Evolutionary conservation across 1,140 invertebrate species (phyloP).

Genomic region (Zaprionus davidi): DNA sequence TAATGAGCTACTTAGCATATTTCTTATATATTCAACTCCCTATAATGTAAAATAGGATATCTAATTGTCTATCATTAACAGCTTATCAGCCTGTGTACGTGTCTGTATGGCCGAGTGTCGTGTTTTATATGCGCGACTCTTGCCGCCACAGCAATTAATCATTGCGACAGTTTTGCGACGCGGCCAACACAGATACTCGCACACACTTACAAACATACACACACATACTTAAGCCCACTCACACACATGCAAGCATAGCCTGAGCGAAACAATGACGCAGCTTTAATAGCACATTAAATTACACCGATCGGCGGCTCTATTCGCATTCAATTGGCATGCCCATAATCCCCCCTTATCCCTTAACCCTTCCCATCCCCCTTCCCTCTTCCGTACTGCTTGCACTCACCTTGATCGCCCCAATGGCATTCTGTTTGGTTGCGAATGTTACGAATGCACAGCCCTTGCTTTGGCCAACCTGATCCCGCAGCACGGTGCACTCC

Average conservation of each 20-base stretch:
- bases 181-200: conserved; percentile 29
- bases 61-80: neutral
- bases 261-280: conserved; percentile 40
- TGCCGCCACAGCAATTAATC: conserved; percentile 79
- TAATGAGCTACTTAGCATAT: too few relatives aligned
- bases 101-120: conserved; percentile 20
- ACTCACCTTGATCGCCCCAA: conserved; percentile 95
- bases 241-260: neutral
- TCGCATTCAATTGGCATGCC: neutral
- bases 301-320: conserved; percentile 1
- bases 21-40: neutral
- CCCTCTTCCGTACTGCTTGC: too few relatives aligned
- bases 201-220: neutral
- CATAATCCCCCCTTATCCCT: too few relatives aligned
- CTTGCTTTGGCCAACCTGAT: conserved; percentile 96
- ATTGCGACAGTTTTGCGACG: conserved; percentile 77
- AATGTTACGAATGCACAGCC: conserved; percentile 99
- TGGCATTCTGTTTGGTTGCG: conserved; percentile 97
- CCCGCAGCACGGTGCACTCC: conserved; percentile 98
- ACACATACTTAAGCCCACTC: neutral
- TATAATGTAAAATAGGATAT: conserved; percentile 13
- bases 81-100: conserved; percentile 10
- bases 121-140: conserved; percentile 81
- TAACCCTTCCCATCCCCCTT: neutral
- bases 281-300: conserved; percentile 43